phyloP scores from a whole-genome alignment of 1,140 invertebrate genomes.

The Tribolium castaneum region DNA sequence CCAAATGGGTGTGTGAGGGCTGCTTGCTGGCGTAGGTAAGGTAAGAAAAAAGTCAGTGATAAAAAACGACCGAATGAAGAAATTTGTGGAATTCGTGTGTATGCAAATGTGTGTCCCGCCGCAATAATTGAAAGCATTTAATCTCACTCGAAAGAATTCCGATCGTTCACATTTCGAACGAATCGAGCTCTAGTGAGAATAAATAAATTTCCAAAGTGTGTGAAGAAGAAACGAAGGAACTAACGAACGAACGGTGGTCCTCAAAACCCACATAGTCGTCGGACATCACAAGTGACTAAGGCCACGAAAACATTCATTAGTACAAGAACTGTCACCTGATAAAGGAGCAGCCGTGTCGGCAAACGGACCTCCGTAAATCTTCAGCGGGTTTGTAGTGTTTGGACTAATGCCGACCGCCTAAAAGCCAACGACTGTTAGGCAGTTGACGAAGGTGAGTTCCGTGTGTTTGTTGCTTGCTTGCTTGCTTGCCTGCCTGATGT shows the following conservation, averaged over 20 bases:
- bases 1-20: too few species aligned
- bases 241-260: slow-evolving; percentile 13
- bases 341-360: slow-evolving; percentile 60
- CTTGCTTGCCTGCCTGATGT: neutral
- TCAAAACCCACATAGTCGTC: slow-evolving; percentile 35
- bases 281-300: slow-evolving; percentile 22
- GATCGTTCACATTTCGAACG: neutral
- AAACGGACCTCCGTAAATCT: slow-evolving; percentile 58
- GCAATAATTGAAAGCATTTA: neutral
- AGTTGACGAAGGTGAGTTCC: neutral
- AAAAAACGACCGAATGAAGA: too few species aligned
- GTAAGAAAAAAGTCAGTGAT: too few species aligned
- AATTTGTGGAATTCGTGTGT: neutral
- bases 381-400: slow-evolving; percentile 55
- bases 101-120: neutral
- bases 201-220: neutral
- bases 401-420: slow-evolving; percentile 51
- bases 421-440: too few species aligned
- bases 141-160: neutral
- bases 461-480: neutral
- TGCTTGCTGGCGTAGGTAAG: too few species aligned
- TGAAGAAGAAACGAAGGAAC: neutral
- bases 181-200: neutral
- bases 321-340: slow-evolving; percentile 62
- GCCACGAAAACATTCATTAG: slow-evolving; percentile 61